Evolutionary conservation across 2,797 vertebrate genomes (phyloP), one percentile per base, ranked within the genome.

Genomic region (Leptodactylus fallax): DNA sequence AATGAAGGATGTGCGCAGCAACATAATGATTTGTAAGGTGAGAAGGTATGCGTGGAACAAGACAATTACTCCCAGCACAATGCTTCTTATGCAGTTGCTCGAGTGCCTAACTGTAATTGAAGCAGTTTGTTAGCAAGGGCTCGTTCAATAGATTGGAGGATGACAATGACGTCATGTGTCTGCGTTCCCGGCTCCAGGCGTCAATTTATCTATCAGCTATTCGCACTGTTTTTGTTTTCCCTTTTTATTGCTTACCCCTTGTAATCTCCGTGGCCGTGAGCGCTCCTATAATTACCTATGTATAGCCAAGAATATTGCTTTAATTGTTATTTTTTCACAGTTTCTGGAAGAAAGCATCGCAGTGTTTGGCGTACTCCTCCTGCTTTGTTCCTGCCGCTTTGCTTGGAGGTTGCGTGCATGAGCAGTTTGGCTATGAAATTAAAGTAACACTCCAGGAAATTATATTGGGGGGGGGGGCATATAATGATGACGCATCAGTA

Each of bases 11-110:
- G 78, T 81, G 78, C 53, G 2, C 53, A 21, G 78, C 79, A 81
- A 87, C 47, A 58, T 87, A 87, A 86, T 87, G 77, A 87, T 74
- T 71, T 79, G 85, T 87, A 71, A 80, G 85, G 78, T 87, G 78
- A 87, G 78, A 81, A 74, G 53, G 23, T 77, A 87, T 80, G 65
- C 49, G 53, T 13, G 55, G 85, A 87, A 87, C 78, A 80, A 72
- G 63, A 87, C 85, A 80, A 72, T 71, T 81, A 72, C 79, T 81
- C 69, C 63, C 19, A 36, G 21, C 19, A 71, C 77, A 67, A 69
- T 49, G 79, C 63, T 71, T 25, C 79, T 79, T 51, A 25, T n/a
- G 61, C 27, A n/a, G 10, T 81, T 72, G 65, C 78, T 60, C 27
- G 12, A 86, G 77, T 69, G 77, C 61, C 61, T 56, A n/a, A 87